Percentiles rank a stretch among this genome's conserved stretches.
Conservation (phyloP, 1,140 invertebrate species). For the Macrocentrus cingulum region DNA sequence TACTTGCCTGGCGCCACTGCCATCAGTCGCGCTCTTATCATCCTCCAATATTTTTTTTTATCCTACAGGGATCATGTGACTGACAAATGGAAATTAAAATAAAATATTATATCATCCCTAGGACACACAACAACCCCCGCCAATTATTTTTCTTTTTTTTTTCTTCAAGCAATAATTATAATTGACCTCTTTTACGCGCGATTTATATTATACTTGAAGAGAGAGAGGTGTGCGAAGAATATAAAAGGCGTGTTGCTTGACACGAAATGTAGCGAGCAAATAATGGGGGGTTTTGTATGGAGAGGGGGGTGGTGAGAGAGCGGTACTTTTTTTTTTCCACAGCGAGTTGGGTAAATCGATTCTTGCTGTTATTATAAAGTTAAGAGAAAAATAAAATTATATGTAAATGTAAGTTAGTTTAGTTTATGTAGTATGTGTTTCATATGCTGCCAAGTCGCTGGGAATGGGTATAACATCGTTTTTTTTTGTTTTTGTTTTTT, state of each 20-base stretch:
- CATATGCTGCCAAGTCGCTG: slow-evolving; percentile 36
- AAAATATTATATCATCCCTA: no score
- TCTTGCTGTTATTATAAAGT: slow-evolving; percentile 16
- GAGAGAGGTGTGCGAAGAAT: slow-evolving; percentile 24
- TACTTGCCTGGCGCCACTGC: background rate
- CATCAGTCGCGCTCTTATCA: slow-evolving; percentile 13
- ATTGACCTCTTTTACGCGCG: slow-evolving; percentile 19
- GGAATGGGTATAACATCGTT: no score
- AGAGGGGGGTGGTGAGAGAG: slow-evolving; percentile 10
- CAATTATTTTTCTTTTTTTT: slow-evolving; percentile 2
- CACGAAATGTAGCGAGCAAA: slow-evolving; percentile 27
- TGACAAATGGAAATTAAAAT: no score
- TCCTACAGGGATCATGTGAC: no score
- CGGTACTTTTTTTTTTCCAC: slow-evolving; percentile 24
- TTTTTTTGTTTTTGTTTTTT: no score
- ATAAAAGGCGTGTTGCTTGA: slow-evolving; percentile 25
- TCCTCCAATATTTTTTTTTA: no score
- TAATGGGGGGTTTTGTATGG: slow-evolving; percentile 9
- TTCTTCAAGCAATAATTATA: slow-evolving; percentile 12
- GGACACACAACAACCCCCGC: no score
- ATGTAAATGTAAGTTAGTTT: no score
- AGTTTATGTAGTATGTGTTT: no score
- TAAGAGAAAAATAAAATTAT: no score
- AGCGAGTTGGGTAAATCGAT: slow-evolving; percentile 38
- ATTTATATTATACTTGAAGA: slow-evolving; percentile 19